These are phyloP conservation scores for Heteronetta atricapilla DNA, from an alignment of 2,113 vertebrate species.

Conservation along the genomic window DNA sequence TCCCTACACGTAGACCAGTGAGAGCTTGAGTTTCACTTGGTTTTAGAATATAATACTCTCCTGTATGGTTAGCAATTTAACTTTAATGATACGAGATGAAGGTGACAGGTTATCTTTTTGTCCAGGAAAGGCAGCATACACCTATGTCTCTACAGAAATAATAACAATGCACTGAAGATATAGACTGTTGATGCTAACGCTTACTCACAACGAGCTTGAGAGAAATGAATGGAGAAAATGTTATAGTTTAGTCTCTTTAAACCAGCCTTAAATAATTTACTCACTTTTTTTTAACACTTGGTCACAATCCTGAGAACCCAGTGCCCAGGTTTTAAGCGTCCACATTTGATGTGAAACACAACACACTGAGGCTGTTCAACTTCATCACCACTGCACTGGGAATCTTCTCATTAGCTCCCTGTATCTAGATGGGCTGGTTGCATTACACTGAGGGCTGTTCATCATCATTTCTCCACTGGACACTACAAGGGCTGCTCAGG, in stretches of 20 bases:
- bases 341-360: background rate
- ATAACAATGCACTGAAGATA: slow-evolving; percentile 22
- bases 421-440: rapidly evolving
- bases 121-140: background rate
- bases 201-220: background rate
- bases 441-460: background rate
- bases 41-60: background rate
- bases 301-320: background rate
- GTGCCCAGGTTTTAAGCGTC: background rate
- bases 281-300: background rate
- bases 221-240: slow-evolving; percentile 21
- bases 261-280: background rate
- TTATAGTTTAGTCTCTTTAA: background rate
- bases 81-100: background rate
- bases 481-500: background rate
- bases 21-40: background rate
- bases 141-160: background rate
- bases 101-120: background rate
- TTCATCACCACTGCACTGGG: background rate
- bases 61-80: background rate
- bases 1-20: rapidly evolving
- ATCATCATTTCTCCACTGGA: background rate
- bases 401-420: background rate
- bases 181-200: background rate
- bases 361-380: background rate